phyloP scores from a whole-genome alignment of 2,113 vertebrate species.

The Petrocephalus zakoni region DNA sequence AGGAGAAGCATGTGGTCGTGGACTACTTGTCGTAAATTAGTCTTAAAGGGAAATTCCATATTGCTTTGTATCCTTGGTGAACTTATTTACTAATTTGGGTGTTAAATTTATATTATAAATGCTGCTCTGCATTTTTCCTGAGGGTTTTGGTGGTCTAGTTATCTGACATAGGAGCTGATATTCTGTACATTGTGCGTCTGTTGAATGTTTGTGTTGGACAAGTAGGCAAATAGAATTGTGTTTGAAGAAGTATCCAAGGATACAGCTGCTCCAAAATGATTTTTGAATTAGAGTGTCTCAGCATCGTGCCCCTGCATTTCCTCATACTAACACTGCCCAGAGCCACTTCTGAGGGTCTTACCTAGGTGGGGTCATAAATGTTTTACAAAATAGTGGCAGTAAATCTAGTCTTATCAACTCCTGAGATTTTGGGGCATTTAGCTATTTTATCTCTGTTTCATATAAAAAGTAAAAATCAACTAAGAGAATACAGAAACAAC shows the following conservation, averaged over 20 bases:
- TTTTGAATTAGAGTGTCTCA: conserved; percentile 28
- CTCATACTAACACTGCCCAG: background rate
- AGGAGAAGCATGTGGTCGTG: background rate
- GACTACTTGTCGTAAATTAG: background rate
- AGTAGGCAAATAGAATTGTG: conserved; percentile 36
- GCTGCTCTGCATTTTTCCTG: background rate
- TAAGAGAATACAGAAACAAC: background rate
- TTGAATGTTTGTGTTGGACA: conserved; percentile 15
- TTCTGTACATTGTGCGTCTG: background rate
- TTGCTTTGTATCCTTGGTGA: background rate
- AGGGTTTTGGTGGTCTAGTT: background rate
- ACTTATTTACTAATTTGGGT: background rate
- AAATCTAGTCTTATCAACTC: background rate
- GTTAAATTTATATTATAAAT: background rate
- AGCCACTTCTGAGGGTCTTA: background rate
- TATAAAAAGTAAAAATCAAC: background rate
- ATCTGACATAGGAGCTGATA: background rate
- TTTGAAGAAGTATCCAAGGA: conserved; percentile 55
- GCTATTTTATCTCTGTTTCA: background rate
- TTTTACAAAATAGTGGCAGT: background rate
- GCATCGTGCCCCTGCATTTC: conserved; percentile 26
- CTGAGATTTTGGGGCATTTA: background rate
- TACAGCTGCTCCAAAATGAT: conserved; percentile 46
- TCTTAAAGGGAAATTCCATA: conserved; percentile 1
- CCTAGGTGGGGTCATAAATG: background rate